Conservation (phyloP, 2,888 invertebrate genomes). For the Timandra comae region DNA sequence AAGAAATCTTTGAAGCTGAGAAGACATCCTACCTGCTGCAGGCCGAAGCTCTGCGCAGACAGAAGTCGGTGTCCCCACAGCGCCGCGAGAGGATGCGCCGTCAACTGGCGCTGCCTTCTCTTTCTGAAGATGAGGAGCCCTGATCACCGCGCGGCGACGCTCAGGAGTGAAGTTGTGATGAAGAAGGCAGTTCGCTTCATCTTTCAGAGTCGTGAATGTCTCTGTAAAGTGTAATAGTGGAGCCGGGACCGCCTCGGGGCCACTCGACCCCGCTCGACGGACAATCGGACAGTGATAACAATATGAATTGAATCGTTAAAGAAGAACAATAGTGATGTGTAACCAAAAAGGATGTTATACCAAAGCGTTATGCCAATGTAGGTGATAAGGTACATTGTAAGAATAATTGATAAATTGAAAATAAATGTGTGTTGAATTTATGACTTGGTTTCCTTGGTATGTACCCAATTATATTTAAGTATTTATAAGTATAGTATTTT, state of each 20-base stretch:
- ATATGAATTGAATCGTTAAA: slow-evolving; percentile 20
- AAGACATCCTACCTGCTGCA: slow-evolving; percentile 48
- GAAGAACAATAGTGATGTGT: slow-evolving; percentile 41
- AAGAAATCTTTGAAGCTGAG: slow-evolving; percentile 46
- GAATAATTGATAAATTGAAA: slow-evolving; percentile 12
- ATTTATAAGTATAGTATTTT: not conserved
- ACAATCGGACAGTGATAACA: slow-evolving; percentile 23
- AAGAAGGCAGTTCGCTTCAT: slow-evolving; percentile 36
- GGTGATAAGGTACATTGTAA: slow-evolving; percentile 36
- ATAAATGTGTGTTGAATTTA: slow-evolving; percentile 15
- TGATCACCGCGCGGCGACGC: slow-evolving; percentile 37
- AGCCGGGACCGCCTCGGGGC: slow-evolving; percentile 28
- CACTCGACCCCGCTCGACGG: slow-evolving; percentile 22
- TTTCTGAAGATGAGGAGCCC: slow-evolving; percentile 70
- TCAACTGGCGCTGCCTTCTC: slow-evolving; percentile 58
- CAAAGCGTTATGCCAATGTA: slow-evolving; percentile 39
- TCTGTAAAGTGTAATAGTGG: slow-evolving; percentile 29
- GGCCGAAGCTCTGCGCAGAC: slow-evolving; percentile 53
- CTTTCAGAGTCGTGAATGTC: slow-evolving; percentile 23
- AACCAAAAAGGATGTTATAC: slow-evolving; percentile 32
- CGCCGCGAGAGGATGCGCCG: slow-evolving; percentile 56
- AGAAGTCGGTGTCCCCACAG: slow-evolving; percentile 63
- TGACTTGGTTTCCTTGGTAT: slow-evolving; percentile 18
- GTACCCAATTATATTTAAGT: slow-evolving; percentile 4
- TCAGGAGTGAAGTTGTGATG: slow-evolving; percentile 55